These are phyloP conservation scores for Catostylus mosaicus DNA, from an alignment of 30 jellyfish, hydroid and myxozoan species.

Conservation along the genomic window DNA sequence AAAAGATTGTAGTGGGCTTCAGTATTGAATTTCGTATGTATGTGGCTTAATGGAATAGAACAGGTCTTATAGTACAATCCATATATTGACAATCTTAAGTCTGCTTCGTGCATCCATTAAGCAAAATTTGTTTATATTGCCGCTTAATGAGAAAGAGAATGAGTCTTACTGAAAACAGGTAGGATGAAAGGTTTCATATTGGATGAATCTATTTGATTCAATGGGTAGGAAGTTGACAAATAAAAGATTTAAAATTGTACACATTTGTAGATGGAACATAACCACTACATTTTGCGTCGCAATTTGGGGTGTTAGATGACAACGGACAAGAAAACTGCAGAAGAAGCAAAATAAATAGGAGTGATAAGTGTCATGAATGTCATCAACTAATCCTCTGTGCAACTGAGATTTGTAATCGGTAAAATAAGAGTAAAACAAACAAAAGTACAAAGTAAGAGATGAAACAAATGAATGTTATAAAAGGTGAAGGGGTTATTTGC, in stretches of 20 bases:
- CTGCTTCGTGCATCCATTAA: conserved; percentile 30
- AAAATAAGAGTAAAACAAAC: too few species aligned
- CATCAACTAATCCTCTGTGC: too few species aligned
- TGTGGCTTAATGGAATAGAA: conserved; percentile 25
- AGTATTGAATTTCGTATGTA: conserved; percentile 27
- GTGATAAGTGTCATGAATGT: too few species aligned
- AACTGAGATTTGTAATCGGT: too few species aligned
- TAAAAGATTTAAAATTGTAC: not conserved
- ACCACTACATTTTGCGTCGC: too few species aligned
- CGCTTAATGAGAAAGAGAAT: not conserved
- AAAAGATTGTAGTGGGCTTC: conserved; percentile 28
- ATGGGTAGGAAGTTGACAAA: not conserved
- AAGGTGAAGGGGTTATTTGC: too few species aligned
- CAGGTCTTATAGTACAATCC: conserved; percentile 35
- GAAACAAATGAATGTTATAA: too few species aligned
- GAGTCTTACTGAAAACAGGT: not conserved
- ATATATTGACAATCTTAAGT: conserved; percentile 15
- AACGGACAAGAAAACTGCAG: too few species aligned
- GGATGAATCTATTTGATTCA: not conserved
- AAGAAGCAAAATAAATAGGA: too few species aligned
- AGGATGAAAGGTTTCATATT: conserved; percentile 12
- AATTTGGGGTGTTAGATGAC: too few species aligned
- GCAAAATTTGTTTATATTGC: conserved; percentile 16
- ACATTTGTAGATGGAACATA: not conserved
- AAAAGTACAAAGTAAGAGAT: too few species aligned